A percentile compares a stretch with the other conserved stretches of the same genome.
Conservation (phyloP, 2,113 vertebrate genomes). For the Brevimyrus niger region DNA sequence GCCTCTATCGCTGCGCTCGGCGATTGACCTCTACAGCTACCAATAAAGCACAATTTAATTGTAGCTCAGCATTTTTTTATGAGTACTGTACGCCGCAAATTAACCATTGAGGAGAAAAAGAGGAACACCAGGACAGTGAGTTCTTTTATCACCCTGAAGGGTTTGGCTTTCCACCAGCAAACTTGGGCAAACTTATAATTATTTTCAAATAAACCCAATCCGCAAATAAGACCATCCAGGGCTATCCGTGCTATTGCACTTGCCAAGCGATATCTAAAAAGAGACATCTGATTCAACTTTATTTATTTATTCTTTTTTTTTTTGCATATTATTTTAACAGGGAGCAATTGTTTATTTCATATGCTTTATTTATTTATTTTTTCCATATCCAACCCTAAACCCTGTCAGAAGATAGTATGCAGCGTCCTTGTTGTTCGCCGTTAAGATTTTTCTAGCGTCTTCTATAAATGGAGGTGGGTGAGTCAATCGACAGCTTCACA, state of each 20-base stretch:
- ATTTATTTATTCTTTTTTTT: not conserved
- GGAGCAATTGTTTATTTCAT: not conserved
- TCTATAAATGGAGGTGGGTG: not conserved
- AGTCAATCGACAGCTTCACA: not conserved
- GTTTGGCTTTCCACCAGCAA: not conserved
- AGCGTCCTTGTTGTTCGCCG: not conserved
- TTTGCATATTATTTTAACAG: not conserved
- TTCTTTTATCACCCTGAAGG: not conserved
- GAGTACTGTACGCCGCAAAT: conserved; percentile 45
- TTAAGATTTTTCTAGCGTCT: not conserved
- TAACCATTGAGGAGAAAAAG: conserved; percentile 36
- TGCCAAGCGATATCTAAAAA: not conserved
- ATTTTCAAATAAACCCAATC: conserved; percentile 17
- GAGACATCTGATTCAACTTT: not conserved
- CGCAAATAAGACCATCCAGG: not conserved
- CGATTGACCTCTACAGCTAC: conserved; percentile 47
- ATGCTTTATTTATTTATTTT: not conserved
- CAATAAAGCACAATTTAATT: conserved; percentile 55
- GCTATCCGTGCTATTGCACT: not conserved
- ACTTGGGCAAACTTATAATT: conserved; percentile 20
- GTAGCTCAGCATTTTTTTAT: conserved; percentile 56
- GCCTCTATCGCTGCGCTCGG: conserved; percentile 10
- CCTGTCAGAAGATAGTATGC: not conserved
- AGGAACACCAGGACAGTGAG: not conserved
- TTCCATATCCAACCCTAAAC: not conserved